Conservation (phyloP, 2,888 invertebrate species). For the Sthenelais limicola region DNA sequence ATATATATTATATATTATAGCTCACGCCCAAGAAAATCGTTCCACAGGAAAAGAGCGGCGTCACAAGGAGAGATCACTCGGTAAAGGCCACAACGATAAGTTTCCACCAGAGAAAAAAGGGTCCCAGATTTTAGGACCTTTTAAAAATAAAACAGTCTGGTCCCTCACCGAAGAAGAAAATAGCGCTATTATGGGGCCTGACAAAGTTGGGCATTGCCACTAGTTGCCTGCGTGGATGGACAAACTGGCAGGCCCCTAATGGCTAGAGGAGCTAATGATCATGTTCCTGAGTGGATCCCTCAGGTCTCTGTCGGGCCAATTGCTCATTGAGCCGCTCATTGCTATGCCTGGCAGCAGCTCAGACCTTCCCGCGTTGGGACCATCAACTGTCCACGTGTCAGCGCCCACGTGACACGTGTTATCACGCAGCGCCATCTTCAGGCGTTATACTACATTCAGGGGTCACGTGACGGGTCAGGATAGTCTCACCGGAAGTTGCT, state of each 20-base stretch:
- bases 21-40: too few species aligned
- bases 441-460: background rate
- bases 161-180: too few species aligned
- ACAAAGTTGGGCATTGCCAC: background rate
- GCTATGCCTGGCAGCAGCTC: background rate
- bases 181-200: too few species aligned
- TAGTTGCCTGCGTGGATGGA: constrained; percentile 6
- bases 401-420: background rate
- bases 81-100: too few species aligned
- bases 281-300: background rate
- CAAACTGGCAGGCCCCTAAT: background rate
- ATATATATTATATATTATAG: too few species aligned
- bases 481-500: constrained; percentile 1
- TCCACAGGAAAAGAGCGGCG: too few species aligned
- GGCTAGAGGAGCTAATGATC: constrained; percentile 1
- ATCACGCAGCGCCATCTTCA: background rate
- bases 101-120: too few species aligned
- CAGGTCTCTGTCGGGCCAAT: background rate
- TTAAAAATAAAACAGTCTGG: too few species aligned
- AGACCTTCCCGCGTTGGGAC: background rate
- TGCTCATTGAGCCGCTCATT: constrained; percentile 35
- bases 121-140: too few species aligned
- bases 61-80: too few species aligned
- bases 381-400: constrained; percentile 20
- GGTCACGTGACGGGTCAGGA: constrained; percentile 3